Conservation (phyloP, 2,888 invertebrate genomes). For the Notodonta ziczac region DNA sequence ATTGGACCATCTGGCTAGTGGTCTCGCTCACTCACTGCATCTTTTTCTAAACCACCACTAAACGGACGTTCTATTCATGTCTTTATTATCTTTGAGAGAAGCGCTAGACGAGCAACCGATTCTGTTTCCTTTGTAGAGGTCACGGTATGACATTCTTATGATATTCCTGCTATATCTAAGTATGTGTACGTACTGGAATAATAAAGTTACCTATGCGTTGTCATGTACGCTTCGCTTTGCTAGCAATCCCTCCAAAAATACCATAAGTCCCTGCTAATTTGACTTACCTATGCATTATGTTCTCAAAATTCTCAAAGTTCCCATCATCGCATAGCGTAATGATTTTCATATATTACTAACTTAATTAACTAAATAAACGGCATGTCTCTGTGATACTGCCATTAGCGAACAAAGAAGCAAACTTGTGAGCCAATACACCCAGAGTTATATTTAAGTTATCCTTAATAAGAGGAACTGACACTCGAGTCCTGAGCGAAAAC, state of each 20-base stretch:
- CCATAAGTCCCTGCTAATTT: too few species aligned
- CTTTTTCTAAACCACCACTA: too few species aligned
- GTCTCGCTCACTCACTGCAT: too few species aligned
- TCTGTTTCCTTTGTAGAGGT: slow-evolving; percentile 84
- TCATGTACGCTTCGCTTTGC: too few species aligned
- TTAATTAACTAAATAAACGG: slow-evolving; percentile 18
- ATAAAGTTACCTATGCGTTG: too few species aligned
- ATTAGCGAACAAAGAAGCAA: slow-evolving; percentile 47
- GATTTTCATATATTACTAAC: too few species aligned
- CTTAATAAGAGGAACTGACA: slow-evolving; percentile 56
- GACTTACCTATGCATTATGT: too few species aligned
- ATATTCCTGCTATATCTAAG: slow-evolving; percentile 83
- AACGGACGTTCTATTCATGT: too few species aligned
- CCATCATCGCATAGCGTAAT: too few species aligned
- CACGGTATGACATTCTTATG: slow-evolving; percentile 83
- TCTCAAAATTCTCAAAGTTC: too few species aligned
- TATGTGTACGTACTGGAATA: slow-evolving; percentile 43
- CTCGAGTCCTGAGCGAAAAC: slow-evolving; percentile 44
- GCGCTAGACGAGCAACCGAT: slow-evolving; percentile 83
- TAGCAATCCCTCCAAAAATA: too few species aligned
- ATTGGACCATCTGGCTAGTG: too few species aligned
- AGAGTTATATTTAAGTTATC: slow-evolving; percentile 51
- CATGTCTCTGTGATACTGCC: slow-evolving; percentile 22
- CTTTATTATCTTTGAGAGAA: slow-evolving; percentile 54
- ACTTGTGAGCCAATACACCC: slow-evolving; percentile 34